Percentiles rank a stretch among this genome's conserved stretches.
These are phyloP conservation scores for Ctenopoma kingsleyae DNA, from an alignment of 2,797 vertebrate species.

Conservation along the genomic window DNA sequence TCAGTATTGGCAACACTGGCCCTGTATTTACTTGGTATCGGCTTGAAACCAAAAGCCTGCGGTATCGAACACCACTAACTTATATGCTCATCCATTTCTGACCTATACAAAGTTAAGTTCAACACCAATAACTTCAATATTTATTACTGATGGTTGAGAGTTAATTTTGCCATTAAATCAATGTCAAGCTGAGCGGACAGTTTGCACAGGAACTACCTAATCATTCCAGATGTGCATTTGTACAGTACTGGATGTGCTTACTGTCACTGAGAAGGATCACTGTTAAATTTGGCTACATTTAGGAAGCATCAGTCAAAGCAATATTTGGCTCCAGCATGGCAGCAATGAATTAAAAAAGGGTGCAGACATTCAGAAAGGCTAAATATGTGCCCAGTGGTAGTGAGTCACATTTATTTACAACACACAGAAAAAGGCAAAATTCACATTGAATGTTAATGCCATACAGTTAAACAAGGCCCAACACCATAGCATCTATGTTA, in stretches of 20 bases:
- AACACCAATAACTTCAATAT: no score
- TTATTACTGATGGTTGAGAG: neutral
- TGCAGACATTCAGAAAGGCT: neutral
- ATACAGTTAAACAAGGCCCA: neutral
- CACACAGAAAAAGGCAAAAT: neutral
- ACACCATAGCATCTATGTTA: neutral
- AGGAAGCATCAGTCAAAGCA: neutral
- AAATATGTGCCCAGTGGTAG: neutral
- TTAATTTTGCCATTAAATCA: neutral
- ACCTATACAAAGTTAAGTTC: neutral
- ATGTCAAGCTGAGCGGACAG: neutral
- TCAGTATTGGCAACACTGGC: no score
- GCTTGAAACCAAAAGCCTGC: no score
- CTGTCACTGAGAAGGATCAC: neutral
- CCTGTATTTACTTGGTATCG: no score
- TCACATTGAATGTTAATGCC: neutral
- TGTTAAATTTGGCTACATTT: neutral
- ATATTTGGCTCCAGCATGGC: neutral
- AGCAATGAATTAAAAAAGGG: slow-evolving; percentile 6
- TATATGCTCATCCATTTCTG: no score
- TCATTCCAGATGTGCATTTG: neutral
- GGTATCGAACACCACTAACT: no score
- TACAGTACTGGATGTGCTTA: neutral
- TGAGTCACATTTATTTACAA: neutral
- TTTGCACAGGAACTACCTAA: neutral